phyloP scores from a whole-genome alignment of 2,113 vertebrate species.

The Trematomus loennbergii region DNA sequence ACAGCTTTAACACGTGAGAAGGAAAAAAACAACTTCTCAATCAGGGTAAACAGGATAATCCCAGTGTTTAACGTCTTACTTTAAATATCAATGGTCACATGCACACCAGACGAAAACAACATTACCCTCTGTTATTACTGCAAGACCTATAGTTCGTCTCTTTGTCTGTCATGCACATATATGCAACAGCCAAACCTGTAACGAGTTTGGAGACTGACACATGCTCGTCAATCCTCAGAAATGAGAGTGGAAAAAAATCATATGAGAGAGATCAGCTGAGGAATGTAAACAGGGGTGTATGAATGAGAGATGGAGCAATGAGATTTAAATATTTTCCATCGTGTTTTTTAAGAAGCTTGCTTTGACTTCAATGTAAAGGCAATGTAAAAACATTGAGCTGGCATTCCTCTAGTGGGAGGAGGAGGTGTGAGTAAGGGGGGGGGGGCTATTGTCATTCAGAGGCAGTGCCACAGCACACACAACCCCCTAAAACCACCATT shows the following conservation, averaged over 20 bases:
- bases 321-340: conserved; percentile 49
- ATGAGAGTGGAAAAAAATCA: conserved; percentile 31
- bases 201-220: not conserved
- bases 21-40: conserved; percentile 36
- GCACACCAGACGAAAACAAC: conserved; percentile 44
- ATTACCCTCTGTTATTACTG: conserved; percentile 36
- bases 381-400: conserved; percentile 42
- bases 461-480: conserved; percentile 22
- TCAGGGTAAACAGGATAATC: conserved; percentile 65
- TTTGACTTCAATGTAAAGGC: conserved; percentile 20
- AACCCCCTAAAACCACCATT: conserved; percentile 1
- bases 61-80: conserved; percentile 64
- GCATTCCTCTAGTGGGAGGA: conserved; percentile 60
- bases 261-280: conserved; percentile 22
- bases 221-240: conserved; percentile 24
- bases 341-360: conserved; percentile 13
- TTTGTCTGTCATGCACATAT: conserved; percentile 1
- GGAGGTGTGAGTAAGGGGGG: not conserved
- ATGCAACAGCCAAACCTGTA: not conserved
- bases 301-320: conserved; percentile 36
- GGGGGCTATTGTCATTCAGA: conserved; percentile 76
- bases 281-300: conserved; percentile 55
- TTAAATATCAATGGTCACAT: conserved; percentile 60
- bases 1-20: conserved; percentile 42
- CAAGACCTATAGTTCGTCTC: conserved; percentile 3